Evolutionary conservation across 2,888 invertebrate genomes (phyloP), one percentile per base, ranked within the genome.

Genomic region (Pammene aurita): DNA sequence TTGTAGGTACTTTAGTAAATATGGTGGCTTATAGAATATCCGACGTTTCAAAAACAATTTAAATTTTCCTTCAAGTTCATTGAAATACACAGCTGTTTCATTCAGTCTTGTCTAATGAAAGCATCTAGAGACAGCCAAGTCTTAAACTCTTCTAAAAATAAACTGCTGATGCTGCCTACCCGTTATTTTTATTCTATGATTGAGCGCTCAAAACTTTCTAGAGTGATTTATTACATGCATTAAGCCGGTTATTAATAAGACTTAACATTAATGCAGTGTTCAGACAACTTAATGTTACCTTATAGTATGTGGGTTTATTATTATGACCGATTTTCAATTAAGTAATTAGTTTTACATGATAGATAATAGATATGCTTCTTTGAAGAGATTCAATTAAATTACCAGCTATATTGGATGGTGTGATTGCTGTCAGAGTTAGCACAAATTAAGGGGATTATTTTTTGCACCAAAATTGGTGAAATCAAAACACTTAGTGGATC

Each of bases 191-290:
- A 26, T 55, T 52, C 44, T 60, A 58, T 60, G 48, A 54, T 71
- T 57, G 56, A 73, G 18, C 42, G 44, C 55, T 72, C 50, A 34
- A 67, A 66, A 68, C 77, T 74, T 74, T 75, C 72, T 67, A 55
- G 52, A 55, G 60, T 76, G 71, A 78, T 76, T 74, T 76, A 77
- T 75, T 50, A 69, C 48, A 13, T 18, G 34, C 48, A 62, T 56
- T 50, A 56, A 34, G 42, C 56, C 42, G 50, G 41, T 16, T 57
- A 61, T 61, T 66, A 35, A 66, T 64, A 64, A 56, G 52, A 55
- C 5, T 66, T 62, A 18, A 56, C 7, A 62, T 56, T 38, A 11
- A 42, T 41, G 41, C 35, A 42, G 66, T 48, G 46, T 56, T 34
- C 41, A 56, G 48, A 44, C 34, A 67, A 57, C 63, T 42, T 18